phyloP scores from a whole-genome alignment of 92 coral and sea anemone species.

The Palythoa heliodiscus region DNA sequence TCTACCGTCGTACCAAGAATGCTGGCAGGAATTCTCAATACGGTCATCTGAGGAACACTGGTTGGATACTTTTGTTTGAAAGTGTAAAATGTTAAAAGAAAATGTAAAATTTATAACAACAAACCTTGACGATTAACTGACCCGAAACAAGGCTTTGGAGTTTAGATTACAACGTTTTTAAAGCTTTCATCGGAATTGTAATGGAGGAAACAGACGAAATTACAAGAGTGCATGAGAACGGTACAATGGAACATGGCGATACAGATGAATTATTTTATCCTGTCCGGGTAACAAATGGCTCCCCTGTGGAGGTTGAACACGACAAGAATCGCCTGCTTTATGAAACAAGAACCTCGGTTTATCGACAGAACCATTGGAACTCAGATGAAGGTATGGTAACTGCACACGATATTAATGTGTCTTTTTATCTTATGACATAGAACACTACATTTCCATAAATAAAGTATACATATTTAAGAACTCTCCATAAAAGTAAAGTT shows the following conservation, averaged over 20 bases:
- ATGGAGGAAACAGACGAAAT: conserved; percentile 40
- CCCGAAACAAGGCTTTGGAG: not conserved
- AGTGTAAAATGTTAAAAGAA: not conserved
- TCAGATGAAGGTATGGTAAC: conserved; percentile 64
- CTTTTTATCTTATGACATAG: not conserved
- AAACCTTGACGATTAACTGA: not conserved
- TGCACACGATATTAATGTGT: not conserved
- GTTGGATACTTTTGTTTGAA: not conserved
- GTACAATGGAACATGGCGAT: conserved; percentile 8
- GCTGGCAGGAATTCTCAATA: not conserved
- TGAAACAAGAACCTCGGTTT: conserved; percentile 25
- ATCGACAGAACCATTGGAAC: conserved; percentile 59
- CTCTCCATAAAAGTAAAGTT: too few relatives aligned
- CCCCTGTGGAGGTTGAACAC: conserved; percentile 10
- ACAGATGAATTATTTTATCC: conserved; percentile 30
- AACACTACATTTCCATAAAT: too few relatives aligned
- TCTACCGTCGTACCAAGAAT: not conserved
- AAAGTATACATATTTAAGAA: too few relatives aligned
- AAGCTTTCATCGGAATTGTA: not conserved
- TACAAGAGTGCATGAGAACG: not conserved
- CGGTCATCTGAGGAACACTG: not conserved
- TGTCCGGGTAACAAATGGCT: not conserved
- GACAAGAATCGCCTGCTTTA: conserved; percentile 11
- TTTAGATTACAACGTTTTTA: not conserved
- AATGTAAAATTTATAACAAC: not conserved